Percentiles rank a stretch among this genome's conserved stretches.
phyloP scores from a whole-genome alignment of 2,888 invertebrate genomes.

The Spicauda simplicius region DNA sequence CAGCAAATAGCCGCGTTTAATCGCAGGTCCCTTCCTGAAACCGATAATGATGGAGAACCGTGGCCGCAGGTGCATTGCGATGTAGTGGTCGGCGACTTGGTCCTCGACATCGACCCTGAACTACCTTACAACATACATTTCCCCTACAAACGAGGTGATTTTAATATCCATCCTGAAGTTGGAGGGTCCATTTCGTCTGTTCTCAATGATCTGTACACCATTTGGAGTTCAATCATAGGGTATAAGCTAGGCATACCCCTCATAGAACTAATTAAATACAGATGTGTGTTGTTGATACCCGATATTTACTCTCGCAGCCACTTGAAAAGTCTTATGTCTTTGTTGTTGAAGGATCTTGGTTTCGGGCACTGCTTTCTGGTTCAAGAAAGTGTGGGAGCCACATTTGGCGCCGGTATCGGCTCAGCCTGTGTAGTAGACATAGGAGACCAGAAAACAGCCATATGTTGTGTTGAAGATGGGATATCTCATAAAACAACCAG shows the following conservation, averaged over 20 bases:
- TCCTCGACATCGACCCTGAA: slow-evolving; percentile 87
- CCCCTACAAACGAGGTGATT: slow-evolving; percentile 94
- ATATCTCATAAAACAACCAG: slow-evolving; percentile 95
- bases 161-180: slow-evolving; percentile 92
- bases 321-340: slow-evolving; percentile 92
- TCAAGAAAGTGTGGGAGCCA: slow-evolving; percentile 87
- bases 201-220: slow-evolving; percentile 92
- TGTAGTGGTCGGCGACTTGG: slow-evolving; percentile 91
- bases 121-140: slow-evolving; percentile 94
- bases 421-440: slow-evolving; percentile 98
- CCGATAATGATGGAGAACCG: slow-evolving; percentile 82
- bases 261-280: slow-evolving; percentile 89
- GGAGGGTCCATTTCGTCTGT: slow-evolving; percentile 95
- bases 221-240: slow-evolving; percentile 94
- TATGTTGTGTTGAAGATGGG: slow-evolving; percentile 98
- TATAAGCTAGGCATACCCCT: slow-evolving; percentile 90
- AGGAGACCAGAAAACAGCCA: slow-evolving; percentile 97
- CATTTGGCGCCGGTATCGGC: slow-evolving; percentile 80
- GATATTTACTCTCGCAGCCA: slow-evolving; percentile 95
- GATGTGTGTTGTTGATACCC: slow-evolving; percentile 94
- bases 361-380: slow-evolving; percentile 93
- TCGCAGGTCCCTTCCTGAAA: slow-evolving; percentile 90
- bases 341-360: slow-evolving; percentile 92
- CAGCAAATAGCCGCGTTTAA: slow-evolving; percentile 96
- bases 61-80: slow-evolving; percentile 88